Evolutionary conservation across 2,888 invertebrate species (phyloP).

Genomic region (Exephanes ischioxanthus): DNA sequence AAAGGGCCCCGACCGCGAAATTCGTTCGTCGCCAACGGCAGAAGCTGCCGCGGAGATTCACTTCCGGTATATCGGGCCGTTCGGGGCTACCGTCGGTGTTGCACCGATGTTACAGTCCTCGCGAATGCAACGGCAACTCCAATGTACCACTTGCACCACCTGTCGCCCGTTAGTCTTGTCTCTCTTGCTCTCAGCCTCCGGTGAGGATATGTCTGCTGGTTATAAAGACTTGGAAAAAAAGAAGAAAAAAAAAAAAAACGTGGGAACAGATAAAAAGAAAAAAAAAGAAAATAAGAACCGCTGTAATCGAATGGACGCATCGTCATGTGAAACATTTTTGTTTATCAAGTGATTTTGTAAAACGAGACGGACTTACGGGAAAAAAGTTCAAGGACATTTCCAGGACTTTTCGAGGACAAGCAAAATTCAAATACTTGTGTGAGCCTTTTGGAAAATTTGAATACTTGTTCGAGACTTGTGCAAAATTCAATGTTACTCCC

Average conservation of each 20-base stretch:
- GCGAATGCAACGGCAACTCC: constrained; percentile 1
- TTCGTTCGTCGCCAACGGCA: constrained; percentile 70
- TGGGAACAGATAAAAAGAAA: not conserved
- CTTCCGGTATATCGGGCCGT: constrained; percentile 72
- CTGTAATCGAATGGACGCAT: not conserved
- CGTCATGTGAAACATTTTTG: not conserved
- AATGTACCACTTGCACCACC: constrained; percentile 40
- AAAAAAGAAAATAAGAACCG: not conserved
- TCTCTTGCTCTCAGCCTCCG: constrained; percentile 29
- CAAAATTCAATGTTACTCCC: too few relatives aligned
- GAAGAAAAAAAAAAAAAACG: constrained; percentile 4
- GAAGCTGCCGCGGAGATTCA: constrained; percentile 66
- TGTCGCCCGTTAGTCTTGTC: constrained; percentile 62
- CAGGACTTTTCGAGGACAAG: not conserved
- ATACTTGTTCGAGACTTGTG: too few relatives aligned
- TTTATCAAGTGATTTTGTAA: not conserved
- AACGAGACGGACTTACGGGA: too few relatives aligned
- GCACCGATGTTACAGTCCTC: constrained; percentile 11
- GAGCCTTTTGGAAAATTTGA: too few relatives aligned
- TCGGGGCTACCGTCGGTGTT: constrained; percentile 21
- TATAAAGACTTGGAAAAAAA: not conserved
- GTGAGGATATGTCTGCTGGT: not conserved
- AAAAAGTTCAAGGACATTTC: not conserved
- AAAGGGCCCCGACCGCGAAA: constrained; percentile 76
- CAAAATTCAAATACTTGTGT: too few relatives aligned